Evolutionary conservation across 2,113 vertebrate species (phyloP).

Genomic region (Parotia lawesii): DNA sequence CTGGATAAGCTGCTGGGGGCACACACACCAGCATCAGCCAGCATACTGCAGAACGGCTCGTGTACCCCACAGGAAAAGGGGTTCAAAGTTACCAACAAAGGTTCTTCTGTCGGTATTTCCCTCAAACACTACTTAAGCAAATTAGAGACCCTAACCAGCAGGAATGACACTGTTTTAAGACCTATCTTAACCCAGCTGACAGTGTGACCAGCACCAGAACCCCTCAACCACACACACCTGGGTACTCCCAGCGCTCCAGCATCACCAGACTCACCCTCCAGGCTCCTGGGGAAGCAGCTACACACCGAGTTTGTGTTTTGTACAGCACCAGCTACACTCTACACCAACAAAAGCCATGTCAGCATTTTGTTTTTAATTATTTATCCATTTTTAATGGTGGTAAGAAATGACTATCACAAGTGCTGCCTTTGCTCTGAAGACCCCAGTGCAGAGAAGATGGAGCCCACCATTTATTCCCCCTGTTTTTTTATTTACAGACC

Average conservation of each 20-base stretch:
- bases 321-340: not conserved
- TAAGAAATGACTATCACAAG: not conserved
- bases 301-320: not conserved
- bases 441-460: not conserved
- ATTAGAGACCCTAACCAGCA: not conserved
- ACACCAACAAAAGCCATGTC: not conserved
- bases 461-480: not conserved
- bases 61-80: not conserved
- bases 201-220: rapidly evolving
- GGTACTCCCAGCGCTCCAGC: rapidly evolving
- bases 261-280: not conserved
- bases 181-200: rapidly evolving
- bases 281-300: not conserved
- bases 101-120: not conserved
- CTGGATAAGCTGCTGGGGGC: not conserved
- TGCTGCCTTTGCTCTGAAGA: not conserved
- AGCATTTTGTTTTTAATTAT: not conserved
- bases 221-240: rapidly evolving
- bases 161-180: rapidly evolving
- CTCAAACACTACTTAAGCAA: not conserved
- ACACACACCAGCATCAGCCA: not conserved
- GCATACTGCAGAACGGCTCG: rapidly evolving
- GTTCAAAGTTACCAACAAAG: rapidly evolving
- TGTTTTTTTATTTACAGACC: conserved; percentile 4
- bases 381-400: not conserved